Conservation (phyloP, 2,888 invertebrate species). For the Onthophagus sagittarius region DNA sequence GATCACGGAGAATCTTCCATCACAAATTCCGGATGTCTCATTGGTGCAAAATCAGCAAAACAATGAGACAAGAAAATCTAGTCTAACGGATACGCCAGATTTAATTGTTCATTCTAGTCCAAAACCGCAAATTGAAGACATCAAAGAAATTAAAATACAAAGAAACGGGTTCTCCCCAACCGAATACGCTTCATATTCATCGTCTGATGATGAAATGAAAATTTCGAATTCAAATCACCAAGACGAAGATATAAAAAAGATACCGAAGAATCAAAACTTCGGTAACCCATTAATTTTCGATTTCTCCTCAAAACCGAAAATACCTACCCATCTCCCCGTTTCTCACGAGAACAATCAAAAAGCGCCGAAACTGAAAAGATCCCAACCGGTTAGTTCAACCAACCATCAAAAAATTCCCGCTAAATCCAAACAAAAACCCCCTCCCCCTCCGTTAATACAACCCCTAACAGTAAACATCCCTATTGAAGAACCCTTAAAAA, state of each 20-base stretch:
- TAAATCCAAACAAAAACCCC: background rate
- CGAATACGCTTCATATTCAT: background rate
- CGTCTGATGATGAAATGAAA: background rate
- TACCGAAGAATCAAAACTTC: background rate
- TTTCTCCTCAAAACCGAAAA: conserved; percentile 2
- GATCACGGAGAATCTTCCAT: conserved; percentile 30
- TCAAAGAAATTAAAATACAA: background rate
- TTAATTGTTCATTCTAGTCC: conserved; percentile 48
- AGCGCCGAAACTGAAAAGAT: background rate
- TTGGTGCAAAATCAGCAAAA: conserved; percentile 32
- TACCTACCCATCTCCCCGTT: conserved; percentile 4
- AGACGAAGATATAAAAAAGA: background rate
- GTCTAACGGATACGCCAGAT: conserved; percentile 49
- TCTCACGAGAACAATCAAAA: background rate
- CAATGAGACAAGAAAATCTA: conserved; percentile 28
- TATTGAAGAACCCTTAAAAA: conserved; percentile 18
- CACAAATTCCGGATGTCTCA: conserved; percentile 45
- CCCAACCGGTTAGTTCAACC: background rate
- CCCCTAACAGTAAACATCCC: conserved; percentile 36
- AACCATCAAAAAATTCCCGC: background rate
- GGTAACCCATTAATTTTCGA: conserved; percentile 4
- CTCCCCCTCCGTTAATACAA: conserved; percentile 26
- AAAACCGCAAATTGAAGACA: conserved; percentile 6
- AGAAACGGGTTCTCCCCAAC: background rate
- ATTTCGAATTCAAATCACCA: no score